These are phyloP conservation scores for Engraulis encrasicolus DNA, from an alignment of 2,113 vertebrate genomes.

Conservation along the genomic window DNA sequence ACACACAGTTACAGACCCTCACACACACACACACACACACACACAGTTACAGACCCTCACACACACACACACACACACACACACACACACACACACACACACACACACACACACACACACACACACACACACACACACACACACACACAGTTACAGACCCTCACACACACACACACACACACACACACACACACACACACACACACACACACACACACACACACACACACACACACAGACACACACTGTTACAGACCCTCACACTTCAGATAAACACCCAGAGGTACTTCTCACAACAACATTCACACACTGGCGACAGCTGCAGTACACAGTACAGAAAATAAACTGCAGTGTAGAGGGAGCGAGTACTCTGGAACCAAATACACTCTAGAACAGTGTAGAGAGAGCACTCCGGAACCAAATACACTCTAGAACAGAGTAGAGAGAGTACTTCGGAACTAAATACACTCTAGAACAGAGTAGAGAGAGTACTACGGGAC, in stretches of 20 bases:
- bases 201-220: constrained; percentile 22
- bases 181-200: not conserved
- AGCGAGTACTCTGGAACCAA: no score
- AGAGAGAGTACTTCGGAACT: no score
- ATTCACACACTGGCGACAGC: not conserved
- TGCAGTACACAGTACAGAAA: no score
- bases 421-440: no score
- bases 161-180: not conserved
- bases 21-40: not conserved
- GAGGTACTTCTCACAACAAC: not conserved
- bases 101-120: constrained; percentile 25
- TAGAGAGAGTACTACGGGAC: no score
- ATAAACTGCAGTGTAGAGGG: no score
- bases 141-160: constrained; percentile 12
- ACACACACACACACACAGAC: not conserved
- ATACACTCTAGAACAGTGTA: no score
- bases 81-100: not conserved
- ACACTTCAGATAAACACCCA: not conserved
- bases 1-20: no score
- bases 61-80: not conserved
- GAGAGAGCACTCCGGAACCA: no score
- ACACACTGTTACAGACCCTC: not conserved
- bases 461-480: no score
- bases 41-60: not conserved
- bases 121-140: not conserved